Evolutionary conservation across 2,888 invertebrate species (phyloP), one percentile per base, ranked within the genome.

Genomic region (Chymomyza fuscimana): DNA sequence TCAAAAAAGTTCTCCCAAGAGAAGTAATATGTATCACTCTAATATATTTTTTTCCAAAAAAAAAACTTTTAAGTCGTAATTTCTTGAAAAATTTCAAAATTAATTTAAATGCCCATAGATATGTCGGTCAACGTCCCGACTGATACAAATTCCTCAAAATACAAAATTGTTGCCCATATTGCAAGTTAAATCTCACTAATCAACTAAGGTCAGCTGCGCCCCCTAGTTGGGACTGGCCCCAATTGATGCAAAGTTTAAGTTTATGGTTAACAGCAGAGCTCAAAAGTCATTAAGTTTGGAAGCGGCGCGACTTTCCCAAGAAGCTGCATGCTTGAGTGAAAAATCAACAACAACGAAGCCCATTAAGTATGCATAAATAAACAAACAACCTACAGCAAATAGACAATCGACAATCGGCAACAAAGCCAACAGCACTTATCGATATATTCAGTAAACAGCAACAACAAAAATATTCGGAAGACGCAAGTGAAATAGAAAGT

Each of bases 401-500:
- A 64, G 50, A 63, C 40, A 40, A 65, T 5, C 65, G 56, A 63
- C 40, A 40, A 65, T 5, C 65, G 62, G 9, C 63, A 50, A 22
- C 59, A 63, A 12, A 32, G 61, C 40, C 67, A 64, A 15, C 74
- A 51, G 25, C 40, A 46, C 40, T 46, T 46, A 46, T 46, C 40
- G 40, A 46, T 46, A 32, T 32, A 46, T 46, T 10, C 12, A 46
- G 12, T 46, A 46, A 32, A 32, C 32, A 9, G 25, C 54, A 63
- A 52, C 58, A 54, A 67, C 60, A 52, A 56, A 54, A 16, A 19
- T 52, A 67, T 67, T 70, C 67, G 29, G 61, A 15, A 15, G 59
- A 32, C 60, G 60, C 59, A 69, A 82, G 80, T 85, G 81, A 81
- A 86, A 81, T 86, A 81, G 81, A 81, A 81, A 81, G 81, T 81